Percentiles rank a stretch among this genome's conserved stretches.
Evolutionary conservation across 2,113 vertebrate genomes (phyloP).

Genomic region (Phasianus colchicus): DNA sequence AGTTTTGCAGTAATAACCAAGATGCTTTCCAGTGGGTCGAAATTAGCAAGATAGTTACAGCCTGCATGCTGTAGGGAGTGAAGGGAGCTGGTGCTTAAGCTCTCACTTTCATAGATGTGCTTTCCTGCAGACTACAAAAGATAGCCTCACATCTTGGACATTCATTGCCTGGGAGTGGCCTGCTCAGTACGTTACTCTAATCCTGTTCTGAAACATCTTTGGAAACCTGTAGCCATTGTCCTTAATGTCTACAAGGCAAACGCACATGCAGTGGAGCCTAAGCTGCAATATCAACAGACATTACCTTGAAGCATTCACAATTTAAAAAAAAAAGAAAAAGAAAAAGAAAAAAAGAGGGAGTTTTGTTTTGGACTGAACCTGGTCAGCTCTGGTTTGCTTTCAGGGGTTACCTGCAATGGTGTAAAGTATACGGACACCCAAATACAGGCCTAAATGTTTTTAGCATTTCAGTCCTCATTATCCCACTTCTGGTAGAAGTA

Average conservation of each 20-base stretch:
- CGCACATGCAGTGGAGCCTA: neutral
- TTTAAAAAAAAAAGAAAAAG: too few species aligned
- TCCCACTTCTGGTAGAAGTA: neutral
- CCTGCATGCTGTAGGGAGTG: neutral
- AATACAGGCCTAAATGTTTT: neutral
- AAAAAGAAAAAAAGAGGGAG: neutral
- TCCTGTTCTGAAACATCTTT: neutral
- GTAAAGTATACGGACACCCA: neutral
- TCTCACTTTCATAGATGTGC: neutral
- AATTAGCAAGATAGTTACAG: neutral
- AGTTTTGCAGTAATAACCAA: neutral
- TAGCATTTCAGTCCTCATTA: neutral
- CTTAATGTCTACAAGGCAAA: conserved; percentile 33
- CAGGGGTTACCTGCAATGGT: neutral
- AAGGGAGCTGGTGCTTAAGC: neutral
- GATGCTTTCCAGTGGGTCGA: neutral
- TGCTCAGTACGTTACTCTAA: conserved; percentile 29
- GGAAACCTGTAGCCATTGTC: neutral
- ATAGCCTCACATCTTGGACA: neutral
- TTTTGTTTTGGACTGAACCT: neutral
- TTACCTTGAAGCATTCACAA: neutral
- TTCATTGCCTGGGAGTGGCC: conserved; percentile 47
- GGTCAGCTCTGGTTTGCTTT: neutral
- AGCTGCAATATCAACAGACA: neutral
- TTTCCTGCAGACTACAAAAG: conserved; percentile 56